Evolutionary conservation across 1,140 invertebrate species (phyloP), one percentile per base, ranked within the genome.

Genomic region (Calycopis cecrops): DNA sequence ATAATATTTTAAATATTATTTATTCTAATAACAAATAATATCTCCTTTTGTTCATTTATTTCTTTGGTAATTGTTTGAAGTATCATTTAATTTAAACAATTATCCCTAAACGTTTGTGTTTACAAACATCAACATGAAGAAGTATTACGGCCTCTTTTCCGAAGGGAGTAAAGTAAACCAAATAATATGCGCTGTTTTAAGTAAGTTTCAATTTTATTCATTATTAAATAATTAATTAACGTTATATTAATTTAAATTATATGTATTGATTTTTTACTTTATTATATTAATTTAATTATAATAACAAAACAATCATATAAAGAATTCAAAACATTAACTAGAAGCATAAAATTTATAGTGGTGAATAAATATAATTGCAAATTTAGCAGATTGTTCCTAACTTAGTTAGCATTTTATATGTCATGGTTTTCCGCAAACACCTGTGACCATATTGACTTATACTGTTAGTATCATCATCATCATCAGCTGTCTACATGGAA

Each of bases 161-260:
- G 69, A 78, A 59, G 76, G 76, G 1, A 78, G 76, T 48, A 67
- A 66, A 42, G 55, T 78, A 8, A 73, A 73, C 56, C 75, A 78
- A 51, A 57, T 76, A 48, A 60, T 78, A 64, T 78, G 73, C 53
- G 73, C 71, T 1, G 12, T 78, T 33, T 62, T 76, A 34, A 72
- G 75, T 78, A 65, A 76, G 75, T 78, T 56, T 38, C 48, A 48
- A 48, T 33, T 49, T 16, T 40, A 18, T 64, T 48, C 33, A 33
- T 56, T 60, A 17, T 37, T 54, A n/a, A n/a, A n/a, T n/a, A n/a
- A n/a, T n/a, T 35, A 1, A 33, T 18, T 10, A 16, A 21, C 21
- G 7, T 8, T 16, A 44, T 16, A 37, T 10, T 37, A 44, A 16
- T 9, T 16, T 2, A 3, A 28, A 3, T 28, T 28, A 28, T 28